These are phyloP conservation scores for Himantopus leucocephalus DNA, from an alignment of 2,113 vertebrate genomes.

Conservation along the genomic window DNA sequence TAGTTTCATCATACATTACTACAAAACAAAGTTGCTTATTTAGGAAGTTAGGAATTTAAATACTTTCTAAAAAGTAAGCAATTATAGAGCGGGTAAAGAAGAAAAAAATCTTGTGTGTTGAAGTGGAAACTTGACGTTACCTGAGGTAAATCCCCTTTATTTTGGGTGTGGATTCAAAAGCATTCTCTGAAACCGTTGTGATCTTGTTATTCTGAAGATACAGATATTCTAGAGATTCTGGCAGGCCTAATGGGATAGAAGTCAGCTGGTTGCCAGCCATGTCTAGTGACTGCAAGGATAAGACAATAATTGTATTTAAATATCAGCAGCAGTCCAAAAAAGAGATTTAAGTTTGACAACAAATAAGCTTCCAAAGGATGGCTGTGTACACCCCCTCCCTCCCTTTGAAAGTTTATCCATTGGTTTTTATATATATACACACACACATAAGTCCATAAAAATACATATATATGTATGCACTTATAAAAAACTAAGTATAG, in stretches of 20 bases:
- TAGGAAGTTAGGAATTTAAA: background rate
- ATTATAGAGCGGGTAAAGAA: background rate
- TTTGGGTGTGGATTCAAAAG: constrained; percentile 92
- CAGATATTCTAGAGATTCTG: constrained; percentile 89
- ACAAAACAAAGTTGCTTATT: background rate
- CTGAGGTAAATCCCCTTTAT: constrained; percentile 95
- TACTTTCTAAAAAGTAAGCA: background rate
- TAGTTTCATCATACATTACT: background rate
- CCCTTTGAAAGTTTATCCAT: background rate
- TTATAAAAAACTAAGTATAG: background rate
- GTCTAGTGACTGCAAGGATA: constrained; percentile 84
- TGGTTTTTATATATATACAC: background rate
- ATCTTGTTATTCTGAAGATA: constrained; percentile 94
- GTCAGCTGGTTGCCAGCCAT: constrained; percentile 90
- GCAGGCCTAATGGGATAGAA: constrained; percentile 87
- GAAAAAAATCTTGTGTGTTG: background rate
- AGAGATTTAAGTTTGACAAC: background rate
- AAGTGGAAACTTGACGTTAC: constrained; percentile 65
- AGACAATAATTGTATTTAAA: background rate
- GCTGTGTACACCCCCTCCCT: background rate
- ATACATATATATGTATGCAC: background rate
- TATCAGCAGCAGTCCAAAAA: background rate
- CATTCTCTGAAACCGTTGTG: constrained; percentile 77
- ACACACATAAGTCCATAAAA: background rate
- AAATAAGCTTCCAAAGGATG: background rate